phyloP scores from a whole-genome alignment of 2,113 vertebrate species.

The Chloropsis hardwickii region DNA sequence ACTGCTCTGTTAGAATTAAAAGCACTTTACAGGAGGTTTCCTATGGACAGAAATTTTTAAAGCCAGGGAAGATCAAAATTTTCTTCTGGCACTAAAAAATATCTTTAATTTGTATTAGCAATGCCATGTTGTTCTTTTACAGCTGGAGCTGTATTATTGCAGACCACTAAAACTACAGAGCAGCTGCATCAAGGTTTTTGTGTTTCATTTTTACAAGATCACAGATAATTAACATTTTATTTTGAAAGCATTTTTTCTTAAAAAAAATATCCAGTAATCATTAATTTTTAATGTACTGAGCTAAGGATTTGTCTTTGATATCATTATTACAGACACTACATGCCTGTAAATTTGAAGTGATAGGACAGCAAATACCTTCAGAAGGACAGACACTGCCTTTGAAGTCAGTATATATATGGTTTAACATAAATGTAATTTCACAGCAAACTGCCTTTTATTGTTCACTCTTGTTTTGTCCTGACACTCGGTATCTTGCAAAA shows the following conservation, averaged over 20 bases:
- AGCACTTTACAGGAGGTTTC: background rate
- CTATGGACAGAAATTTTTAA: background rate
- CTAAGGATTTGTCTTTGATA: slow-evolving; percentile 50
- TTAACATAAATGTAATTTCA: slow-evolving; percentile 56
- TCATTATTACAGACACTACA: background rate
- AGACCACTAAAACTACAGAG: background rate
- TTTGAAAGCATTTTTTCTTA: slow-evolving; percentile 8
- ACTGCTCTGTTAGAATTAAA: background rate
- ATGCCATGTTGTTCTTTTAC: background rate
- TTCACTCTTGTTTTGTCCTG: slow-evolving; percentile 39
- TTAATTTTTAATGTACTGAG: slow-evolving; percentile 35
- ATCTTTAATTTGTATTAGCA: background rate
- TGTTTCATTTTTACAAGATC: slow-evolving; percentile 37
- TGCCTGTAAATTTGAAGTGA: slow-evolving; percentile 38
- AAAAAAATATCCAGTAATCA: slow-evolving; percentile 16
- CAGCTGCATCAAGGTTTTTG: background rate
- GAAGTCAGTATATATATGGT: slow-evolving; percentile 14
- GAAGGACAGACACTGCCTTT: slow-evolving; percentile 51
- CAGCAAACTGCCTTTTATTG: slow-evolving; percentile 54
- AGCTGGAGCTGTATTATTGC: background rate
- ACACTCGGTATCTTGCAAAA: background rate
- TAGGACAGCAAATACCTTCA: slow-evolving; percentile 29
- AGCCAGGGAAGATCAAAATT: background rate
- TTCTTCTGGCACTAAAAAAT: background rate
- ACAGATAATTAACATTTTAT: slow-evolving; percentile 36